phyloP scores from a whole-genome alignment of 1,140 invertebrate genomes.

The Nebria ingens region DNA sequence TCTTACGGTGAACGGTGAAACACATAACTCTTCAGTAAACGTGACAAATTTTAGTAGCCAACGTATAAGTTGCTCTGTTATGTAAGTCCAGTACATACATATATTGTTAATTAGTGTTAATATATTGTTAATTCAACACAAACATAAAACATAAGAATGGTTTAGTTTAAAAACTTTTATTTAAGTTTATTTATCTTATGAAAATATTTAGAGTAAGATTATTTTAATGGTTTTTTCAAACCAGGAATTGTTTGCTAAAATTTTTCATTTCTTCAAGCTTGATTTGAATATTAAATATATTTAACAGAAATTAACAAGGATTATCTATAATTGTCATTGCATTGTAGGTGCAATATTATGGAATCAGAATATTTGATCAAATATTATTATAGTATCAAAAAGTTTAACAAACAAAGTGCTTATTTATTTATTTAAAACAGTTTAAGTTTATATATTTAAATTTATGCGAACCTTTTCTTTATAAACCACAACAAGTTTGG shows the following conservation, averaged over 20 bases:
- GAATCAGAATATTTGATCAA: no score
- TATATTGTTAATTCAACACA: no score
- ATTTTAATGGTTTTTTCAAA: background rate
- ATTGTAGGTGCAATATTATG: no score
- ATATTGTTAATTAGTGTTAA: background rate
- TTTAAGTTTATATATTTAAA: constrained; percentile 10
- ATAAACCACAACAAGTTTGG: constrained; percentile 44
- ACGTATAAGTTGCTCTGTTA: background rate
- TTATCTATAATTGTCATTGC: no score
- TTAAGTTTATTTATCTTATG: constrained; percentile 5
- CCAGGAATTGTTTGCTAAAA: background rate
- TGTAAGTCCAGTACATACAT: background rate
- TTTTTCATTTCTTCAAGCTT: no score
- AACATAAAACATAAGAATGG: background rate
- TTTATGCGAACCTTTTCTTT: constrained; percentile 49
- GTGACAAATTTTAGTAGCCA: background rate
- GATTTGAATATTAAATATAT: background rate
- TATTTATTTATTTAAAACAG: background rate
- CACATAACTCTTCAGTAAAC: background rate
- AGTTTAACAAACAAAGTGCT: background rate
- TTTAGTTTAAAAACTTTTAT: constrained; percentile 7
- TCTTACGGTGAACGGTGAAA: background rate
- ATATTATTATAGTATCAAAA: background rate
- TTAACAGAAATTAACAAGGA: background rate
- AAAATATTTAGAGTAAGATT: background rate